Evolutionary conservation across 2,113 vertebrate species (phyloP).

Genomic region (Phaetusa simplex): DNA sequence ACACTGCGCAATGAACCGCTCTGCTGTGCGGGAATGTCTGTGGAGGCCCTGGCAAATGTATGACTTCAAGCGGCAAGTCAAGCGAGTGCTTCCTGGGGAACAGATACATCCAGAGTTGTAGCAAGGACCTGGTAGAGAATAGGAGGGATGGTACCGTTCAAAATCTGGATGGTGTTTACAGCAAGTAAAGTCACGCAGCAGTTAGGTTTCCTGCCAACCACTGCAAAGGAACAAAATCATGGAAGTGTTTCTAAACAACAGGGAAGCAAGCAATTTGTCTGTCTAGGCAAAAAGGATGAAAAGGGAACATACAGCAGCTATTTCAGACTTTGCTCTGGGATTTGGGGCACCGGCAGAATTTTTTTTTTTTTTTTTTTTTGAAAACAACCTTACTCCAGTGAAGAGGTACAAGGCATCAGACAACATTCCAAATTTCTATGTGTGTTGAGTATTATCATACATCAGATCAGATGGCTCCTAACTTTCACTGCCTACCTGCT

Average conservation of each 20-base stretch:
- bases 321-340: background rate
- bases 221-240: background rate
- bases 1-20: background rate
- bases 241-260: background rate
- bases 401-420: background rate
- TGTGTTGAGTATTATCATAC: background rate
- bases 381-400: background rate
- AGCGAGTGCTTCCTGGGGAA: background rate
- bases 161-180: background rate
- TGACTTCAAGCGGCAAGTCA: background rate
- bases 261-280: background rate
- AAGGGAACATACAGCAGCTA: background rate
- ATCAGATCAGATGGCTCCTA: conserved; percentile 15
- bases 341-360: background rate
- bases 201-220: background rate
- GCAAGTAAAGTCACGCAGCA: background rate
- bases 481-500: conserved; percentile 12
- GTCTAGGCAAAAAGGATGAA: background rate
- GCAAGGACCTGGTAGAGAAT: background rate
- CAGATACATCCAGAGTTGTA: background rate
- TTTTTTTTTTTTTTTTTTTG: background rate
- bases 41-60: background rate
- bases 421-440: background rate
- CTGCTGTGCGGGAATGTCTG: background rate
- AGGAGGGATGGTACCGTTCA: background rate